Evolutionary conservation across 1,140 invertebrate species (phyloP).

Genomic region (Phenacoccus solenopsis): DNA sequence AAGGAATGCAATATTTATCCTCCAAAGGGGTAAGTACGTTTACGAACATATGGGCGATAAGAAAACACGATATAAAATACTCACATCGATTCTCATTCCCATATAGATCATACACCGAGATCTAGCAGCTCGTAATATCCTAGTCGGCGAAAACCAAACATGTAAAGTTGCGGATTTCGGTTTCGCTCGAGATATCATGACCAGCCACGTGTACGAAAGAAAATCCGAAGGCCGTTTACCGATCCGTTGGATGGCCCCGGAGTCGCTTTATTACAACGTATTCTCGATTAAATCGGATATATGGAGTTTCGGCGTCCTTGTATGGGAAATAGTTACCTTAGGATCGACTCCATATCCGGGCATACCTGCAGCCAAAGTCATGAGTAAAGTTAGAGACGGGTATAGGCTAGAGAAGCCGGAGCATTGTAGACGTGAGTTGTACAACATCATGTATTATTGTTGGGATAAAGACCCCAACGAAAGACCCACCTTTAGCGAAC

Average conservation of each 20-base stretch:
- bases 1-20: slow-evolving; percentile 84
- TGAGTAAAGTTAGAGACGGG: slow-evolving; percentile 64
- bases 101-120: slow-evolving; percentile 79
- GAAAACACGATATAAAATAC: too few species aligned
- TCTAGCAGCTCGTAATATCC: slow-evolving; percentile 77
- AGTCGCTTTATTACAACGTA: slow-evolving; percentile 80
- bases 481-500: slow-evolving; percentile 64
- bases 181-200: slow-evolving; percentile 71
- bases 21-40: slow-evolving; percentile 64
- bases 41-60: too few species aligned
- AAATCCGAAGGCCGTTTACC: slow-evolving; percentile 69
- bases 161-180: slow-evolving; percentile 94
- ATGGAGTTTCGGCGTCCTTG: slow-evolving; percentile 84
- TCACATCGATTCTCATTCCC: not conserved
- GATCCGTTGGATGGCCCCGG: slow-evolving; percentile 84
- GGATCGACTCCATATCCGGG: slow-evolving; percentile 84
- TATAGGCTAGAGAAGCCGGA: slow-evolving; percentile 76
- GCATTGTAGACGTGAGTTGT: slow-evolving; percentile 74
- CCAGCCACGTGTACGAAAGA: slow-evolving; percentile 75
- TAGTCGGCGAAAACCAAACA: slow-evolving; percentile 72
- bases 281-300: slow-evolving; percentile 85
- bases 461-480: slow-evolving; percentile 71
- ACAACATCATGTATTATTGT: slow-evolving; percentile 89
- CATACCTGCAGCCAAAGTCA: slow-evolving; percentile 67
- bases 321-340: slow-evolving; percentile 85